Base-by-base conservation (phyloP, 1,140 invertebrate genomes). In the Eubasilissa regina region DNA sequence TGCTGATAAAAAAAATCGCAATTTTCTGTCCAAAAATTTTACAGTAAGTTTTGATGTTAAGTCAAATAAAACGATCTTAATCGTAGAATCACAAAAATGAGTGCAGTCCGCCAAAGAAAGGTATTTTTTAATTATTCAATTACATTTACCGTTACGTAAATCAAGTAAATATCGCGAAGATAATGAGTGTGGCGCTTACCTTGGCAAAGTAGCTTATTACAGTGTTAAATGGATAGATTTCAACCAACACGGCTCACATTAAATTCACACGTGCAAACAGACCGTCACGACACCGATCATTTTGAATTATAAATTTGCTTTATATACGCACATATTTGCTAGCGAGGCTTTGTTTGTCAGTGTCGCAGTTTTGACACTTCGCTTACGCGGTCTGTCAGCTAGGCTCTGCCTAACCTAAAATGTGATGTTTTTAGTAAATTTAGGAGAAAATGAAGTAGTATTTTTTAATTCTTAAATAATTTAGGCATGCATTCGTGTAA, bases 401-500 rank as follows among this genome's bases (percentile, higher is more conserved):
- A 45, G 55, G 9, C 21, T 43, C 53, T 21, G 58, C 72, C 51
- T 75, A 75, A 75, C 72, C 72, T 75, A 75, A 75, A 56, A 17
- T 13, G 19, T 48, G 55, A 75, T 51, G 21, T 55, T 7, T 9
- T 53, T 51, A 35, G 19, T 19, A 47, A 70, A 70, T 51, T 47
- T 51, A 53, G 12, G 43, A 1, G 13, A 72, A 48, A 75, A 75
- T 75, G 73, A 21, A 60, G 45, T 35, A 35, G 25, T 21, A 44
- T 45, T 62, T 44, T 10, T 60, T 15, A 75, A 45, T 44, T 62
- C 60, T 58, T 25, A 66, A n/a, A 77, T 51, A 64, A 15, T 53
- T 55, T 53, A 56, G 76, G 53, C 10, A 79, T 79, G 78, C 58
- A 45, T 56, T 56, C 64, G 81, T 85, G 84, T 83, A 84, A 89